A percentile compares a stretch with the other conserved stretches of the same genome.
phyloP scores from a whole-genome alignment of 2,888 invertebrate species.

The Linnaemya vulpina region DNA sequence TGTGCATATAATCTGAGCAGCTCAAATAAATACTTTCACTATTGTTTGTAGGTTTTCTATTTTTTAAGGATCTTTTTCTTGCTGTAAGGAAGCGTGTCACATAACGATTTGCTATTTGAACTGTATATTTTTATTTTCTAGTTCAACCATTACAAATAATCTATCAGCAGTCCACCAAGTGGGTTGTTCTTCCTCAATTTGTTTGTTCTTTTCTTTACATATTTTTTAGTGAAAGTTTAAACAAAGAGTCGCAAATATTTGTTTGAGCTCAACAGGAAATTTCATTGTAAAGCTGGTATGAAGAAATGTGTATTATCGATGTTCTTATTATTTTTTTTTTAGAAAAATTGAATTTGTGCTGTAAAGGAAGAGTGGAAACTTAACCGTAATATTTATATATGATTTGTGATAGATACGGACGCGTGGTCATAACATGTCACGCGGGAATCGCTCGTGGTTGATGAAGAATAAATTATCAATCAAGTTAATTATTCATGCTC shows the following conservation, averaged over 20 bases:
- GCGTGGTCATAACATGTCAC: neutral
- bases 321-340: constrained; percentile 40
- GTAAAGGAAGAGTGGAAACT: constrained; percentile 37
- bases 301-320: constrained; percentile 15
- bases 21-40: constrained; percentile 67
- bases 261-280: constrained; percentile 67
- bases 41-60: constrained; percentile 31
- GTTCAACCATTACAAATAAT: constrained; percentile 51
- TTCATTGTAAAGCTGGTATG: constrained; percentile 44
- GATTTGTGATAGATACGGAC: neutral
- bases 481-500: no score
- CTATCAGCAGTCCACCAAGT: constrained; percentile 52
- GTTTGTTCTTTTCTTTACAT: constrained; percentile 51
- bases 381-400: constrained; percentile 25
- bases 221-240: constrained; percentile 39
- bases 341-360: constrained; percentile 16
- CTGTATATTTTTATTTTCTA: constrained; percentile 53
- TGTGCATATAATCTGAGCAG: constrained; percentile 30
- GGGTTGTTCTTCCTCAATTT: constrained; percentile 27
- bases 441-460: neutral
- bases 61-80: constrained; percentile 33
- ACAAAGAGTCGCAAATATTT: constrained; percentile 51
- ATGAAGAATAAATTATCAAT: neutral
- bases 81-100: constrained; percentile 62
- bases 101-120: constrained; percentile 64